Percentiles rank a stretch among this genome's conserved stretches.
These are phyloP conservation scores for Barbus barbus DNA, from an alignment of 2,113 vertebrate genomes.

Conservation along the genomic window DNA sequence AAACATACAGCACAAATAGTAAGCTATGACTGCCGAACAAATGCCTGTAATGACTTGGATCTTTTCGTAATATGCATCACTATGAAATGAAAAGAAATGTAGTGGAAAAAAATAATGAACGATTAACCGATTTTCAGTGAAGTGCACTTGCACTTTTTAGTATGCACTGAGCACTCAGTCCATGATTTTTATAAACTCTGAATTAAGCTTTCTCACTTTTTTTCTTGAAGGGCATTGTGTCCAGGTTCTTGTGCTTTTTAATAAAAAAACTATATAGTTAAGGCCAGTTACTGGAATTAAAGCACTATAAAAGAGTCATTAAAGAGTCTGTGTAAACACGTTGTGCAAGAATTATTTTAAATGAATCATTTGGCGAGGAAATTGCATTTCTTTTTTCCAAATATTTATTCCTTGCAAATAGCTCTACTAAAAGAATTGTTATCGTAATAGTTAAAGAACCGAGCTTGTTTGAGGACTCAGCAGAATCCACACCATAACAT, in stretches of 20 bases:
- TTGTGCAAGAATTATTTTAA: background rate
- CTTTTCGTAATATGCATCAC: background rate
- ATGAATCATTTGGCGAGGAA: background rate
- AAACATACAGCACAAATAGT: background rate
- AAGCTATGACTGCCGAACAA: background rate
- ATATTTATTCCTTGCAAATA: background rate
- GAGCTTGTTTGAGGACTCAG: background rate
- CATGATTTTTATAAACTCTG: background rate
- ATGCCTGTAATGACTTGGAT: background rate
- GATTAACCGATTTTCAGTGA: background rate
- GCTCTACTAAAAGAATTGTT: background rate
- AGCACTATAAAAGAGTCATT: background rate
- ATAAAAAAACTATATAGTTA: too few species aligned
- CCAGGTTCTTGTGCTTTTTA: background rate
- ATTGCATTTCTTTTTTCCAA: background rate
- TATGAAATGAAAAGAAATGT: background rate
- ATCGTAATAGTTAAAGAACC: background rate
- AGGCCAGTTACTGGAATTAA: background rate
- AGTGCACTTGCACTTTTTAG: background rate
- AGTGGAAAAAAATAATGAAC: background rate
- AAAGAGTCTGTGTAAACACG: background rate
- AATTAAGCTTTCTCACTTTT: background rate
- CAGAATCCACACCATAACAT: background rate
- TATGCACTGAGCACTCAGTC: background rate
- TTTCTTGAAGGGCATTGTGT: background rate